Base-by-base conservation (phyloP, 2,113 vertebrate genomes). In the Copsychus sechellarum region DNA sequence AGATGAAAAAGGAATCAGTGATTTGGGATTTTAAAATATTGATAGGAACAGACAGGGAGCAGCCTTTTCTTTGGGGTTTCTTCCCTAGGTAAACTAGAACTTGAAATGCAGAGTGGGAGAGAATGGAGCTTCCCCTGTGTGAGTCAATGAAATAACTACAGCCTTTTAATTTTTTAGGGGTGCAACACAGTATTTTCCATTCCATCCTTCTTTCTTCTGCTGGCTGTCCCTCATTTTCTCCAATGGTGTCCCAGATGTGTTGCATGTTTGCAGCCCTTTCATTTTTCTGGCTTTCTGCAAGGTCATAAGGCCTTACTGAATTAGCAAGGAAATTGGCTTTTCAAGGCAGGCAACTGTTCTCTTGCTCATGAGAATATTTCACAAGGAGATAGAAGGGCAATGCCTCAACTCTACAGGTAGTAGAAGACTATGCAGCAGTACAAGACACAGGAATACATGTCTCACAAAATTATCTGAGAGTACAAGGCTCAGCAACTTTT, bases 221-320 rank as follows among this genome's bases (percentile, higher is more conserved):
- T 78, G 7, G 23, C 36, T 18, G 28, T 57, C 38, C 11, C 42
- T 65, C 2, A 5, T 48, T 15, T 43, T 65, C 20, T 65, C 16
- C 18, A 28, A 0, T 28, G 6, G 2, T 69, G 11, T 5, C n/a
- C 3, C 22, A 87, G 60, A 65, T 0, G 1, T 21, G 33, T 7
- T 0, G 2, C 8, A 48, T 14, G 5, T 65, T 70, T 78, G 17
- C 42, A 84, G 38, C 47, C 23, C 22, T 74, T 84, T 42, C 17
- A 78, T 26, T 79, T 80, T 45, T 23, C 58, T 61, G 38, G 14
- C 8, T 66, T 67, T 76, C 26, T 79, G 42, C 34, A 71, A 42
- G 50, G 15, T 45, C 38, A 7, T 11, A 21, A 21, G 16, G 4
- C 11, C 14, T 14, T 40, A 40, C 17, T 22, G 17, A 51, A 67